Evolutionary conservation across 2,888 invertebrate genomes (phyloP).

Genomic region (Kryphioiulus occultus): DNA sequence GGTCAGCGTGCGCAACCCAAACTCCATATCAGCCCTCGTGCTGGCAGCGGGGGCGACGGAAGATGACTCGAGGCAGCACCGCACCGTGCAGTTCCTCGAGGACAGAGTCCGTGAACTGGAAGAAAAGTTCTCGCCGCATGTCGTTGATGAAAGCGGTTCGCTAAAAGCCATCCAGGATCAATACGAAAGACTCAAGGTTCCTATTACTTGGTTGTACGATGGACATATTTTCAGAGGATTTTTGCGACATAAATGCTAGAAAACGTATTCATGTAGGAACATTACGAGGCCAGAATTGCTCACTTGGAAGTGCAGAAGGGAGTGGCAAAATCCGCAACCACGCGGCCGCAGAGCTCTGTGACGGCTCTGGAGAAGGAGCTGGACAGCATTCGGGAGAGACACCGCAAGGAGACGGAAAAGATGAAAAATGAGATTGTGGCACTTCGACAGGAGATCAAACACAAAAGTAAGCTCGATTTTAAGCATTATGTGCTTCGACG

Average conservation of each 20-base stretch:
- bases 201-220: too few species aligned
- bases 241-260: neutral
- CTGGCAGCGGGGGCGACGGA: neutral
- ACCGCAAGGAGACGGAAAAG: conserved; percentile 44
- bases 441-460: neutral
- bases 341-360: conserved; percentile 37
- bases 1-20: conserved; percentile 35
- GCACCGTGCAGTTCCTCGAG: conserved; percentile 32
- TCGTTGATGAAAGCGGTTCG: neutral
- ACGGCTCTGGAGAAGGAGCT: conserved; percentile 46
- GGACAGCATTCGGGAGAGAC: conserved; percentile 21
- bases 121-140: neutral
- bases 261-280: neutral
- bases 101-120: conserved; percentile 43
- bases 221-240: too few species aligned
- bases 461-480: conserved; percentile 7
- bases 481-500: neutral
- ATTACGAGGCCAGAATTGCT: conserved; percentile 16
- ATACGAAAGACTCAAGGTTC: conserved; percentile 8
- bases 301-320: conserved; percentile 25
- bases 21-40: conserved; percentile 43
- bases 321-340: neutral
- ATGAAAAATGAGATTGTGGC: conserved; percentile 9
- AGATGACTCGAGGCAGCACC: neutral
- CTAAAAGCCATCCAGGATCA: neutral